A percentile compares a stretch with the other conserved stretches of the same genome.
Evolutionary conservation across 2,113 vertebrate genomes (phyloP).

Genomic region (Saccopteryx bilineata): DNA sequence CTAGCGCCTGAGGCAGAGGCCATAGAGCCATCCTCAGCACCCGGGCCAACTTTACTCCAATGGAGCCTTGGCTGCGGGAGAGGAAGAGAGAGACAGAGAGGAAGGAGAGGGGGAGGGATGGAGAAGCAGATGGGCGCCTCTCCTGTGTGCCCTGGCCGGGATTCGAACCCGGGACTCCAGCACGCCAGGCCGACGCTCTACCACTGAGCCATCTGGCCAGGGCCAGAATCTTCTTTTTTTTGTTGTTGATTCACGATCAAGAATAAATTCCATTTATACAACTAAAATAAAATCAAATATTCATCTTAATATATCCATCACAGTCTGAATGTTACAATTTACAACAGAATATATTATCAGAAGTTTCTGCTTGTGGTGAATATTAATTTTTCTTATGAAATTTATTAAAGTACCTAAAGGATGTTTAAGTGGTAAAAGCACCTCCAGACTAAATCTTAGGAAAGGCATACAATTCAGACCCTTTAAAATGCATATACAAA

Average conservation of each 20-base stretch:
- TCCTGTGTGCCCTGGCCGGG: too few relatives aligned
- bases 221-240: background rate
- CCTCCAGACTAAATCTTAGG: background rate
- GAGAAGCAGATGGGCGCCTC: background rate
- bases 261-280: background rate
- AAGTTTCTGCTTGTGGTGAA: background rate
- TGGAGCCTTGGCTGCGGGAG: too few relatives aligned
- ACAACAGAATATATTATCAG: background rate
- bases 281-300: conserved; percentile 33
- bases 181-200: too few relatives aligned
- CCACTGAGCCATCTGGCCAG: background rate
- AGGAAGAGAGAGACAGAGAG: too few relatives aligned
- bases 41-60: too few relatives aligned
- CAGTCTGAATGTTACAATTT: background rate
- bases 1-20: too few relatives aligned
- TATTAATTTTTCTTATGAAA: background rate
- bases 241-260: background rate
- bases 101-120: too few relatives aligned
- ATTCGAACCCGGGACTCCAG: too few relatives aligned
- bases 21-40: too few relatives aligned
- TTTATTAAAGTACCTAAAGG: background rate
- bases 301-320: background rate
- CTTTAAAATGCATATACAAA: background rate
- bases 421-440: background rate
- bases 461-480: background rate